Evolutionary conservation across 2,888 invertebrate species (phyloP), one percentile per base, ranked within the genome.

Genomic region (Ennomos fuscantarius): DNA sequence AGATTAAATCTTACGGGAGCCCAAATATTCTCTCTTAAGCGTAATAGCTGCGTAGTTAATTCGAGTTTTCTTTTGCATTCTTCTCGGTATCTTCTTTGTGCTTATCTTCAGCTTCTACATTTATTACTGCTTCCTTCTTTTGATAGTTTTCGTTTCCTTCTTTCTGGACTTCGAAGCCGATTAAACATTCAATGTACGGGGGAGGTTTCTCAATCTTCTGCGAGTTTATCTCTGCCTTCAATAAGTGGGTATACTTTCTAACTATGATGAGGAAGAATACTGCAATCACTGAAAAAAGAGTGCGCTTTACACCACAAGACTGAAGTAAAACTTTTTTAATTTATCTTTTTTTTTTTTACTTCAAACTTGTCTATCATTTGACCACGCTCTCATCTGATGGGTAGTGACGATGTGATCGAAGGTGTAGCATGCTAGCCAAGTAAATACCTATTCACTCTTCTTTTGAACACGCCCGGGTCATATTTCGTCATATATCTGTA

Each of bases 131-230:
- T 1, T 72, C 69, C 51, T 69, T 72, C 15, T 62, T 60, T 9
- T 67, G 66, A 15, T 62, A 66, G n/a, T 34, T 43, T 0, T 48
- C 56, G 11, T 24, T 10, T 34, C 35, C 43, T 33, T 44, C 56
- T 9, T 54, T 61, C 10, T 64, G 67, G 8, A 66, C 57, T 8
- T 58, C 58, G 1, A 62, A 37, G 0, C 72, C 79, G 12, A 84
- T 81, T 10, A 86, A 60, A 39, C 85, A 85, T 60, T 87, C 86
- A 6, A 84, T 75, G 64, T 87, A 87, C 0, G 88, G 68, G 1
- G 88, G 87, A 0, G 87, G 87, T 47, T 82, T 81, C 12, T 86
- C 84, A 0, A 64, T 68, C 31, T 70, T 69, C 1, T 59, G 53
- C 13, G 69, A 63, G 33, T 66, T 59, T 8, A 72, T 79, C 51